A percentile compares a stretch with the other conserved stretches of the same genome.
Conservation (phyloP, 2,113 vertebrate species). For the Eidolon helvum region DNA sequence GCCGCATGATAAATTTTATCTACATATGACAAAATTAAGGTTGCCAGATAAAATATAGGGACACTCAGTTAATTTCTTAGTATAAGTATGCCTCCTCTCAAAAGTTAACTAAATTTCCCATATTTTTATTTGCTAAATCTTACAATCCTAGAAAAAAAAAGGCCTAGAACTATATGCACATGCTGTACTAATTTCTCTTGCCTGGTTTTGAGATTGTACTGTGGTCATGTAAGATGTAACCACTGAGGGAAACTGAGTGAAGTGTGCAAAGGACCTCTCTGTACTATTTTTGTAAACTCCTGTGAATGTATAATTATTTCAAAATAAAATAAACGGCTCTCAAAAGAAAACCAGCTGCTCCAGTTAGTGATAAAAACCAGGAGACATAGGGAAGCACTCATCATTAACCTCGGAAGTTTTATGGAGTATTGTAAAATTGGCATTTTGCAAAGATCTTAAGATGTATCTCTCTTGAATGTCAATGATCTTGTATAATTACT, state of each 20-base stretch:
- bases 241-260: not conserved
- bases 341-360: not conserved
- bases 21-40: not conserved
- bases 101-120: not conserved
- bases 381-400: not conserved
- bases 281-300: not conserved
- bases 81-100: not conserved
- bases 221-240: not conserved
- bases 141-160: not conserved
- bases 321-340: not conserved
- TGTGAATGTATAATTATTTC: not conserved
- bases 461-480: not conserved
- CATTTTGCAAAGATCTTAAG: not conserved
- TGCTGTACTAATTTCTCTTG: not conserved
- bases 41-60: not conserved
- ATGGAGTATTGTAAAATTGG: not conserved
- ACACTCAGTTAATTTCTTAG: not conserved
- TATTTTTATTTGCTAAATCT: conserved; percentile 33
- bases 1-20: not conserved
- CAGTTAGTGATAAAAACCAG: not conserved
- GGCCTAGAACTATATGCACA: not conserved
- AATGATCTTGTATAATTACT: not conserved
- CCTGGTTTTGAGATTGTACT: not conserved
- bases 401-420: not conserved
- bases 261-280: not conserved